These are phyloP conservation scores for Apodemia hepburni DNA, from an alignment of 2,888 invertebrate species.

Conservation along the genomic window DNA sequence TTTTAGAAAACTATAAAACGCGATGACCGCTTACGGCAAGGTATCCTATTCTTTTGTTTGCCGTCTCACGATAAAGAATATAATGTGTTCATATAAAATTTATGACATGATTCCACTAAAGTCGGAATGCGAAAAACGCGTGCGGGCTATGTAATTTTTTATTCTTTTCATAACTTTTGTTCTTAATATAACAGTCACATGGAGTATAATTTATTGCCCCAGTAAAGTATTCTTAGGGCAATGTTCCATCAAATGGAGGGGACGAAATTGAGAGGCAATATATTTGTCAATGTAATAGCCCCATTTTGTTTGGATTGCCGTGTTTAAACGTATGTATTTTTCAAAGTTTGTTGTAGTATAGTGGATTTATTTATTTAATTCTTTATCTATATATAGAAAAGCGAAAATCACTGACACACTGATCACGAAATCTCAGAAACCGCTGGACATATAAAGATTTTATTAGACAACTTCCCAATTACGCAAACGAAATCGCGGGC, in stretches of 20 bases:
- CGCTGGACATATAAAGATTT: too few species aligned
- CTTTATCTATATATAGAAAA: too few species aligned
- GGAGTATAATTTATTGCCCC: slow-evolving; percentile 6
- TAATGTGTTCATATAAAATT: neutral
- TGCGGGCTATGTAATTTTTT: slow-evolving; percentile 4
- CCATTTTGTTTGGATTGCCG: slow-evolving; percentile 17
- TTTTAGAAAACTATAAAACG: too few species aligned
- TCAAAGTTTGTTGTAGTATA: neutral
- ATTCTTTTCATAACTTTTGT: slow-evolving; percentile 14
- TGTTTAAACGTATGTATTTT: neutral
- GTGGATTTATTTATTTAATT: neutral
- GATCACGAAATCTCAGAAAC: too few species aligned
- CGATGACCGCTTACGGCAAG: too few species aligned
- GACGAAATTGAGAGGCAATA: slow-evolving; percentile 13
- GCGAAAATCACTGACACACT: too few species aligned
- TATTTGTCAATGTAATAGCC: slow-evolving; percentile 15
- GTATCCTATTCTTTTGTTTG: too few species aligned
- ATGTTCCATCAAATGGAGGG: slow-evolving; percentile 15
- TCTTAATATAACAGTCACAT: slow-evolving; percentile 8
- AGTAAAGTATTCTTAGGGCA: neutral
- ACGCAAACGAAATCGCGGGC: too few species aligned
- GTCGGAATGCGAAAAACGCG: neutral
- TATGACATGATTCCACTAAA: slow-evolving; percentile 4
- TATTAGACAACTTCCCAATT: too few species aligned
- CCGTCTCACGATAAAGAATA: neutral